Conservation (phyloP, 1,140 invertebrate species). For the Philopotamus ludificatus region DNA sequence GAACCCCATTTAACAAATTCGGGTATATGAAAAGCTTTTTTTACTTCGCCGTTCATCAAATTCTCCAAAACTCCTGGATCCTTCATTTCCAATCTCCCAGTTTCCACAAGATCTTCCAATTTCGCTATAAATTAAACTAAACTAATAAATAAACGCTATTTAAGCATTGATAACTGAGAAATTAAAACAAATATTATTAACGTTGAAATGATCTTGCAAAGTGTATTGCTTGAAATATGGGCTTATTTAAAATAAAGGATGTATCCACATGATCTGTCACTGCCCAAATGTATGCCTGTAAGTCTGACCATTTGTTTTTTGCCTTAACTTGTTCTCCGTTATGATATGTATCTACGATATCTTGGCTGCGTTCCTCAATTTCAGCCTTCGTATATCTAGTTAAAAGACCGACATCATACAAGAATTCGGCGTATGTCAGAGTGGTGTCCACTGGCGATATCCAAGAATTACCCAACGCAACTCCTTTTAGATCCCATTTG, state of each 20-base stretch:
- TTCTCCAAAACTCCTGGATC: conserved; percentile 42
- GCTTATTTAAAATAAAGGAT: too few species aligned
- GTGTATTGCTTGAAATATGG: too few species aligned
- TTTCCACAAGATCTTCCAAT: too few species aligned
- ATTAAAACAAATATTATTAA: too few species aligned
- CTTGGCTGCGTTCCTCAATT: conserved; percentile 55
- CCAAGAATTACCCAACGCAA: conserved; percentile 83
- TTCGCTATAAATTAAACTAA: too few species aligned
- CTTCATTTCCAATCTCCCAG: too few species aligned
- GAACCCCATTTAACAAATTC: conserved; percentile 62
- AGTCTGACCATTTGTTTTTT: conserved; percentile 61
- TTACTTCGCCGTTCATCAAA: conserved; percentile 74
- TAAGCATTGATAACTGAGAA: too few species aligned
- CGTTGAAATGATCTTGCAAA: too few species aligned
- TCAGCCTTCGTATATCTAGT: conserved; percentile 59
- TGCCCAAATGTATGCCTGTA: conserved; percentile 52
- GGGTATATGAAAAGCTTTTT: conserved; percentile 62
- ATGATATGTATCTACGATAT: conserved; percentile 57
- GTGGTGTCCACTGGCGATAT: conserved; percentile 81
- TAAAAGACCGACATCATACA: conserved; percentile 63
- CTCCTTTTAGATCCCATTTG: conserved; percentile 69
- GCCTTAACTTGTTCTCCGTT: conserved; percentile 58
- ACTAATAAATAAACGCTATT: too few species aligned
- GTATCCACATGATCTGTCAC: not conserved
- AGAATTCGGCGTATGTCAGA: conserved; percentile 74